Evolutionary conservation across 2,113 vertebrate species (phyloP).

Genomic region (Ammodramus savannarum): DNA sequence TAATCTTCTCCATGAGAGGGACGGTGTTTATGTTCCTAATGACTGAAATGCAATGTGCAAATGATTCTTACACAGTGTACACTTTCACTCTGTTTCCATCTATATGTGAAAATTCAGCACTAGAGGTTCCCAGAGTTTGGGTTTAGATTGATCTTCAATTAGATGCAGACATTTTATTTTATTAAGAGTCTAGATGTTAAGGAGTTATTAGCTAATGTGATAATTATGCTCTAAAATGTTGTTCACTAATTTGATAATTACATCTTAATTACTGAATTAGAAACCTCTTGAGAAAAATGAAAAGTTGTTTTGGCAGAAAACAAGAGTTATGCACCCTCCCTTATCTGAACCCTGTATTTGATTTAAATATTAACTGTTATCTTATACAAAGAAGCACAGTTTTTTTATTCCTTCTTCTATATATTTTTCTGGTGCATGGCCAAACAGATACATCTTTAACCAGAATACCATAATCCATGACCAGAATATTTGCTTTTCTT

Average conservation of each 20-base stretch:
- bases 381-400: neutral
- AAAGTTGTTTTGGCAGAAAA: neutral
- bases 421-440: neutral
- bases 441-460: neutral
- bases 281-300: neutral
- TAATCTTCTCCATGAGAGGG: neutral
- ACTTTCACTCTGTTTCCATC: neutral
- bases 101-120: neutral
- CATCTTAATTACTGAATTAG: neutral
- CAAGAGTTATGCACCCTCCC: neutral
- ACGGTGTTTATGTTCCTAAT: neutral
- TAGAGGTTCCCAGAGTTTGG: neutral
- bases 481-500: neutral
- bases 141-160: neutral
- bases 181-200: neutral
- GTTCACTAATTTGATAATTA: constrained; percentile 1
- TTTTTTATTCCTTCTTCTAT: neutral
- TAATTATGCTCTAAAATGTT: constrained; percentile 1
- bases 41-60: neutral
- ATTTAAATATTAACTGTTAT: neutral
- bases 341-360: neutral
- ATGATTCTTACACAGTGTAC: neutral
- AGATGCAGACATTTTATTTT: neutral
- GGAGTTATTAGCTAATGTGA: neutral
- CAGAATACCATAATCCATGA: neutral